phyloP scores from a whole-genome alignment of 1,140 invertebrate species.

The Drosophila mauritiana region DNA sequence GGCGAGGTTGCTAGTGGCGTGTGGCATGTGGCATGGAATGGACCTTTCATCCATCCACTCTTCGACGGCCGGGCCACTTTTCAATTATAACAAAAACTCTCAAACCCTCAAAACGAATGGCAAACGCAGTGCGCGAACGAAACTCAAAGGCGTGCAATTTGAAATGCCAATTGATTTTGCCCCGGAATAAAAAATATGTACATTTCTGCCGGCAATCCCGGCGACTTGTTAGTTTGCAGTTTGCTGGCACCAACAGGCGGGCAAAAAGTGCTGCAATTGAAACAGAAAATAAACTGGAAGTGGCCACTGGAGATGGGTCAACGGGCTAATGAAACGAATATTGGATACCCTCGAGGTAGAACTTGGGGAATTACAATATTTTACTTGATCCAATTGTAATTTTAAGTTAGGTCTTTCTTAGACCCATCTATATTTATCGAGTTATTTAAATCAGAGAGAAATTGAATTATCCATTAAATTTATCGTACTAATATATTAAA shows the following conservation, averaged over 20 bases:
- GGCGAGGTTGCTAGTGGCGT: background rate
- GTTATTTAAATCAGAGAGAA: too few relatives aligned
- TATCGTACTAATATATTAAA: too few relatives aligned
- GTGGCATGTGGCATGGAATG: constrained; percentile 6
- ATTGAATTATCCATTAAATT: too few relatives aligned
- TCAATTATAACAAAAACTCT: constrained; percentile 70
- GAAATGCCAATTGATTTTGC: constrained; percentile 81
- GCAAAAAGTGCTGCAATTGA: constrained; percentile 28
- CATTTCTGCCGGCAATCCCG: constrained; percentile 35
- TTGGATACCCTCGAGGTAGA: constrained; percentile 9
- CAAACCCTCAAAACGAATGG: constrained; percentile 49
- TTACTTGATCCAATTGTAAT: background rate
- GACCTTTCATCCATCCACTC: constrained; percentile 12
- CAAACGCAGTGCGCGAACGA: constrained; percentile 48
- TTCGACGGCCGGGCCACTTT: constrained; percentile 58
- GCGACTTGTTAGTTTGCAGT: constrained; percentile 45
- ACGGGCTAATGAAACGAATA: background rate
- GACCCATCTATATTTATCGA: too few relatives aligned
- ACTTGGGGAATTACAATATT: too few relatives aligned
- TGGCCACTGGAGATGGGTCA: constrained; percentile 8
- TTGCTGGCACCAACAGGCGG: constrained; percentile 14
- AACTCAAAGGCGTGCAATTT: constrained; percentile 77
- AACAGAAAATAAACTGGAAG: constrained; percentile 28
- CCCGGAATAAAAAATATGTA: constrained; percentile 47
- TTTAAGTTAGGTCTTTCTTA: too few relatives aligned